Evolutionary conservation across 1,140 invertebrate genomes (phyloP).

Genomic region (Drosophila pruinosa): DNA sequence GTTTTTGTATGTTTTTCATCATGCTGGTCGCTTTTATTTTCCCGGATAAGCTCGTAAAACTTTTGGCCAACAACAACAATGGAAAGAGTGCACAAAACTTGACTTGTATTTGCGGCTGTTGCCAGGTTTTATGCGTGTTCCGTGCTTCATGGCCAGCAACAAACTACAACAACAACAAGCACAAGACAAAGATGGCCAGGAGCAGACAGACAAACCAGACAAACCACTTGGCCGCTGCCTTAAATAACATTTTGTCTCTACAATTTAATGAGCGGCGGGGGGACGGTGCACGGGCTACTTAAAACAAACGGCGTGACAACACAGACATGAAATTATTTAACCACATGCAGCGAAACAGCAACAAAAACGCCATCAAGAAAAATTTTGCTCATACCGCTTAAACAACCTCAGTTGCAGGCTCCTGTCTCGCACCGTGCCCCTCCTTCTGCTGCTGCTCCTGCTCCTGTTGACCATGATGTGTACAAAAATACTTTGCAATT

Average conservation of each 20-base stretch:
- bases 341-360: slow-evolving; percentile 1
- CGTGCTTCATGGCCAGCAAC: no score
- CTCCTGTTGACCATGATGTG: slow-evolving; percentile 9
- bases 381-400: neutral
- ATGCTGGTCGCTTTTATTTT: slow-evolving; percentile 35
- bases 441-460: neutral
- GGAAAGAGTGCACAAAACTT: slow-evolving; percentile 37
- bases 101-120: slow-evolving; percentile 55
- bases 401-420: neutral
- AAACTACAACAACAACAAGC: no score
- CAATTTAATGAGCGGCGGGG: slow-evolving; percentile 55
- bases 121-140: slow-evolving; percentile 64
- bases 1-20: slow-evolving; percentile 63
- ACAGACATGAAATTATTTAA: slow-evolving; percentile 42
- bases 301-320: slow-evolving; percentile 40
- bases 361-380: slow-evolving; percentile 19
- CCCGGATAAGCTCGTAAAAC: slow-evolving; percentile 72
- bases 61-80: slow-evolving; percentile 50
- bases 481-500: slow-evolving; percentile 69
- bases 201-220: neutral
- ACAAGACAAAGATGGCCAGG: slow-evolving; percentile 35
- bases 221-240: slow-evolving; percentile 19
- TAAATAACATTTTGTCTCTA: slow-evolving; percentile 30
- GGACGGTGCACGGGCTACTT: neutral
- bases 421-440: no score